These are phyloP conservation scores for Bembecia ichneumoniformis DNA, from an alignment of 2,888 invertebrate species.

Conservation along the genomic window DNA sequence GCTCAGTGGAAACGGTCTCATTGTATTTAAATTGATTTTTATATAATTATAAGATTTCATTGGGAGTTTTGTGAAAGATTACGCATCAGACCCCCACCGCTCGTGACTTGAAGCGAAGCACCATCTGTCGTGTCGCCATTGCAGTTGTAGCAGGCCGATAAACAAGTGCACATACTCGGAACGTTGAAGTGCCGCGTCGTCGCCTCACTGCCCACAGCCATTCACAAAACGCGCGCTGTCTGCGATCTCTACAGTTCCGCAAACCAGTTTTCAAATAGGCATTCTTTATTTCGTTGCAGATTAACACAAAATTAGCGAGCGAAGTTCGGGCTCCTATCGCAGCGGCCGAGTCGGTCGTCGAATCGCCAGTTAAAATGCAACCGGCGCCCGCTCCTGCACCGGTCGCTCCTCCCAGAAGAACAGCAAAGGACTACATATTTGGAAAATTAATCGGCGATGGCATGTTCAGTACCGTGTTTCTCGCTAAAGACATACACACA, in stretches of 20 bases:
- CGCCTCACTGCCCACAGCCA: slow-evolving; percentile 9
- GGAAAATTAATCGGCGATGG: slow-evolving; percentile 97
- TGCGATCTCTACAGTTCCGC: slow-evolving; percentile 9
- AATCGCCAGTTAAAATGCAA: slow-evolving; percentile 67
- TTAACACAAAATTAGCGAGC: slow-evolving; percentile 49
- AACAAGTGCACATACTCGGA: slow-evolving; percentile 47
- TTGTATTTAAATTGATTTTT: too few relatives aligned
- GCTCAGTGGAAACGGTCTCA: slow-evolving; percentile 26
- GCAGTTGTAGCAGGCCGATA: slow-evolving; percentile 26
- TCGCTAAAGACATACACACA: slow-evolving; percentile 92
- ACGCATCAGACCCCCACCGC: slow-evolving; percentile 38
- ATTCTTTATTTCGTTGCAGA: slow-evolving; percentile 30
- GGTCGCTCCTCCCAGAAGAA: slow-evolving; percentile 72
- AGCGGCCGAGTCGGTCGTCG: slow-evolving; percentile 63
- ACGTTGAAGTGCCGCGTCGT: slow-evolving; percentile 30
- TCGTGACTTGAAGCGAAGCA: slow-evolving; percentile 25
- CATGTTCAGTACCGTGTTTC: slow-evolving; percentile 95
- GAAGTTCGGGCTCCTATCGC: slow-evolving; percentile 69
- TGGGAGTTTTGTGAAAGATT: too few relatives aligned
- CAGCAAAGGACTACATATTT: slow-evolving; percentile 93
- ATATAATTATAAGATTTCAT: too few relatives aligned
- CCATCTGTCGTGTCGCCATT: slow-evolving; percentile 16
- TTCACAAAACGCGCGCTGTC: slow-evolving; percentile 17
- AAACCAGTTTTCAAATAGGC: background rate
- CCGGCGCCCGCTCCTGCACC: slow-evolving; percentile 55